These are phyloP conservation scores for Paradoxurus hermaphroditus DNA, from an alignment of 2,113 vertebrate genomes.

Conservation along the genomic window DNA sequence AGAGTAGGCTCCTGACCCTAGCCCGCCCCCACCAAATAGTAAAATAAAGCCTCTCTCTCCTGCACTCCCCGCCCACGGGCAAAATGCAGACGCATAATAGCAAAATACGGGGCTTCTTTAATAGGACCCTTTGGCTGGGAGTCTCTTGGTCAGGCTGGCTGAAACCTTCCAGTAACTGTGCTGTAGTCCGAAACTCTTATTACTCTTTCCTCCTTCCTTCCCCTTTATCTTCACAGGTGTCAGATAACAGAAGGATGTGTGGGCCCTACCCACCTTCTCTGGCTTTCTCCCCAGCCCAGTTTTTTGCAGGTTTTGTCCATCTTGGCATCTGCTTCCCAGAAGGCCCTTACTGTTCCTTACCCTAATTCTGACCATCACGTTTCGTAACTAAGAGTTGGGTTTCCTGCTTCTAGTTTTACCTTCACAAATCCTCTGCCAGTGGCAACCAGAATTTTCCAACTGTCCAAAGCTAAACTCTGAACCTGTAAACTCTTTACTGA, in stretches of 20 bases:
- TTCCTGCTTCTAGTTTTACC: background rate
- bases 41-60: constrained; percentile 45
- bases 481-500: background rate
- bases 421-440: background rate
- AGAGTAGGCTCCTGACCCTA: background rate
- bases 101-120: background rate
- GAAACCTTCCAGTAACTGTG: background rate
- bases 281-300: background rate
- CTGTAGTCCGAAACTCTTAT: background rate
- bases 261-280: background rate
- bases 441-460: background rate
- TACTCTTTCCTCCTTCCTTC: background rate
- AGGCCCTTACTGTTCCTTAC: background rate
- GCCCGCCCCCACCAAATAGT: background rate
- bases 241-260: background rate
- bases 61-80: background rate
- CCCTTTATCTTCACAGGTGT: background rate
- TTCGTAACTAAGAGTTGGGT: background rate
- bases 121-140: background rate
- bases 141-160: background rate
- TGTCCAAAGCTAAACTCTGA: background rate
- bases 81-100: background rate
- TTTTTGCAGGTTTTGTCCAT: background rate
- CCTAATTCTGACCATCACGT: background rate
- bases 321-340: background rate